These are phyloP conservation scores for Atta texana DNA, from an alignment of 1,140 invertebrate genomes.

Conservation along the genomic window DNA sequence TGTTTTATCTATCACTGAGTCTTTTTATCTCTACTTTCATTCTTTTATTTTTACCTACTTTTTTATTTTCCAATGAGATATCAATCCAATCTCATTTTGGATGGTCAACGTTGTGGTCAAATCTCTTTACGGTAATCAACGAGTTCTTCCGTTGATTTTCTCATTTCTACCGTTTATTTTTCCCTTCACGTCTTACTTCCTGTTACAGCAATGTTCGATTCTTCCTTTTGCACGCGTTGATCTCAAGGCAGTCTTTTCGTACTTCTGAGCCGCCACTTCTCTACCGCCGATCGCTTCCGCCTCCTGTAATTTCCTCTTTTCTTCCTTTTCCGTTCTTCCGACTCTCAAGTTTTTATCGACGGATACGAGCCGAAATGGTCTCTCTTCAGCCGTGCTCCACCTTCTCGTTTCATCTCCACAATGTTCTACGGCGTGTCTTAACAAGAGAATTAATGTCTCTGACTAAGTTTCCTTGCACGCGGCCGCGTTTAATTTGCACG, in stretches of 20 bases:
- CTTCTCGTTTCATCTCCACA: conserved; percentile 31
- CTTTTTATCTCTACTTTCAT: not conserved
- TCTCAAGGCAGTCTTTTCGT: conserved; percentile 40
- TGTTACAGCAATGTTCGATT: conserved; percentile 7
- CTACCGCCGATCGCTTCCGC: conserved; percentile 5
- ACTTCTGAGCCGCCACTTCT: conserved; percentile 23
- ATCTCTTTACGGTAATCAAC: conserved; percentile 63
- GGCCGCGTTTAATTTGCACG: conserved; percentile 53
- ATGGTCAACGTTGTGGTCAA: conserved; percentile 60
- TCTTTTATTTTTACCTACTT: not conserved
- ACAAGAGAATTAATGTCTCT: conserved; percentile 66
- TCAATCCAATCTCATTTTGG: conserved; percentile 49
- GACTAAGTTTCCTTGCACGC: conserved; percentile 43
- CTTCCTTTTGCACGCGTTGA: conserved; percentile 50
- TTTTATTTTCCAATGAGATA: not conserved
- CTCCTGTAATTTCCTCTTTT: conserved; percentile 39
- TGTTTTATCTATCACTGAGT: not conserved
- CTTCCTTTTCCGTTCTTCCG: conserved; percentile 44
- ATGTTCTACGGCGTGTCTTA: conserved; percentile 44
- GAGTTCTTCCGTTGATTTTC: conserved; percentile 49
- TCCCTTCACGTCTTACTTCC: conserved; percentile 27
- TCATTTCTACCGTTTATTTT: conserved; percentile 30
- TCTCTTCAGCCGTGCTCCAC: conserved; percentile 44
- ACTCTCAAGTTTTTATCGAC: conserved; percentile 57
- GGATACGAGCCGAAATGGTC: conserved; percentile 9